Conservation (phyloP, 2,888 invertebrate species). For the Drosophila fulvimacula region DNA sequence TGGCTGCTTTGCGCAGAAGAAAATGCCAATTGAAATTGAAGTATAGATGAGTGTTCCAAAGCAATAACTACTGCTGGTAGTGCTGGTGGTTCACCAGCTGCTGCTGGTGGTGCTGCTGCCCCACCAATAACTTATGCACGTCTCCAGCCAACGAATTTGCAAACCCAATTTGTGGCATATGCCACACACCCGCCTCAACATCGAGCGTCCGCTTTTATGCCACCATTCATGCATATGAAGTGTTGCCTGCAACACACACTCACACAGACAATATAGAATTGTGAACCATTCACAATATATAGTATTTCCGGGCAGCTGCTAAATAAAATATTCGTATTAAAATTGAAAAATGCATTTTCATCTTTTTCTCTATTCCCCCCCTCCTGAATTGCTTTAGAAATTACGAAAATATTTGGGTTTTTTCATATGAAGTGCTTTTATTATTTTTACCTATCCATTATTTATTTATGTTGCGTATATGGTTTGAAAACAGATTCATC, state of each 20-base stretch:
- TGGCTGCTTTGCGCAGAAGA: conserved; percentile 61
- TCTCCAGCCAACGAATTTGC: conserved; percentile 46
- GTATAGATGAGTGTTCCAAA: conserved; percentile 65
- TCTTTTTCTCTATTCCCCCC: not conserved
- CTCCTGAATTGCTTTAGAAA: conserved; percentile 45
- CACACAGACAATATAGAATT: conserved; percentile 11
- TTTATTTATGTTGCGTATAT: conserved; percentile 23
- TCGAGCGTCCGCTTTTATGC: conserved; percentile 46
- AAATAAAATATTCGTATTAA: conserved; percentile 69
- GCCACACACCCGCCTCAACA: conserved; percentile 18
- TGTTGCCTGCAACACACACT: conserved; percentile 30
- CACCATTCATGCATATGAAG: conserved; percentile 56
- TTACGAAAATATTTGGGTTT: conserved; percentile 41
- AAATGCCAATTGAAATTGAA: conserved; percentile 80
- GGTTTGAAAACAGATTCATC: conserved; percentile 30
- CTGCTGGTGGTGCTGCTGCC: conserved; percentile 6
- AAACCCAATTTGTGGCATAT: conserved; percentile 62
- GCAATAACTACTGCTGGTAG: conserved; percentile 23
- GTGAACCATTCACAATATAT: conserved; percentile 47
- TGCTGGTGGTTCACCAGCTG: too few species aligned
- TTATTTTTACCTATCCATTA: conserved; percentile 24
- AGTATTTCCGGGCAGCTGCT: conserved; percentile 40
- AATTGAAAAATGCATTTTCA: conserved; percentile 62
- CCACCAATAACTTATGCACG: conserved; percentile 60
- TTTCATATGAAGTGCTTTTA: conserved; percentile 41